These are phyloP conservation scores for Podarcis cretensis DNA, from an alignment of 2,113 vertebrate genomes.

Conservation along the genomic window DNA sequence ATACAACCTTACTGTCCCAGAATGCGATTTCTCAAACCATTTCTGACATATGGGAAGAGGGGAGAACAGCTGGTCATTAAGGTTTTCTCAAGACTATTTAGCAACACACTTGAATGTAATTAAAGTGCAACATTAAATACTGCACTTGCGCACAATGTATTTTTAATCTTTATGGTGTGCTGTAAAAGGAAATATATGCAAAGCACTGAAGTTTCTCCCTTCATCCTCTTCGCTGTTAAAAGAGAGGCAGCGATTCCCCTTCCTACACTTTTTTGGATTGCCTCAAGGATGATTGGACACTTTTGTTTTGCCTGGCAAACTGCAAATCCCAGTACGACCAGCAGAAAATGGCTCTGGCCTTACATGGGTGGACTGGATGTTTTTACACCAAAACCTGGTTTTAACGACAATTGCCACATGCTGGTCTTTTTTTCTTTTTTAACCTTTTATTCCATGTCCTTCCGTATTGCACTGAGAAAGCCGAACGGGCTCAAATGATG, in stretches of 20 bases:
- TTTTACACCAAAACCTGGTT: conserved; percentile 23
- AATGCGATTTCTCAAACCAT: conserved; percentile 81
- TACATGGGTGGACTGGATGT: conserved; percentile 6
- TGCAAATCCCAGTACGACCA: conserved; percentile 37
- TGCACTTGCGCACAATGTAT: conserved; percentile 82
- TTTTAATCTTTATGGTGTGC: conserved; percentile 85
- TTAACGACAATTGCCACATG: background rate
- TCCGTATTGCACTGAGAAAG: background rate
- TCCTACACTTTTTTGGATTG: conserved; percentile 4
- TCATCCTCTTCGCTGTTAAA: conserved; percentile 71
- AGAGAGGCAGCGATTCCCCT: conserved; percentile 49
- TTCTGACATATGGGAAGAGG: conserved; percentile 86
- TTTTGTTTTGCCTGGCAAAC: conserved; percentile 43
- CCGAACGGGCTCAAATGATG: background rate
- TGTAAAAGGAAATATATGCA: conserved; percentile 82
- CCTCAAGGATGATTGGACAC: conserved; percentile 42
- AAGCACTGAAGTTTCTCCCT: conserved; percentile 69
- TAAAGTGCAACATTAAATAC: conserved; percentile 81
- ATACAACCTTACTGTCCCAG: conserved; percentile 81
- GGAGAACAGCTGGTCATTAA: conserved; percentile 87
- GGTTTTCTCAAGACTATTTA: conserved; percentile 87
- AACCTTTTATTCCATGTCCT: background rate
- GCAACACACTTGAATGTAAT: conserved; percentile 85
- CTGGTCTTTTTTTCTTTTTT: background rate
- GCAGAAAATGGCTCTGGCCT: conserved; percentile 12